A percentile compares a stretch with the other conserved stretches of the same genome.
Conservation (phyloP, 1,140 invertebrate species). For the Plutomurus gul region DNA sequence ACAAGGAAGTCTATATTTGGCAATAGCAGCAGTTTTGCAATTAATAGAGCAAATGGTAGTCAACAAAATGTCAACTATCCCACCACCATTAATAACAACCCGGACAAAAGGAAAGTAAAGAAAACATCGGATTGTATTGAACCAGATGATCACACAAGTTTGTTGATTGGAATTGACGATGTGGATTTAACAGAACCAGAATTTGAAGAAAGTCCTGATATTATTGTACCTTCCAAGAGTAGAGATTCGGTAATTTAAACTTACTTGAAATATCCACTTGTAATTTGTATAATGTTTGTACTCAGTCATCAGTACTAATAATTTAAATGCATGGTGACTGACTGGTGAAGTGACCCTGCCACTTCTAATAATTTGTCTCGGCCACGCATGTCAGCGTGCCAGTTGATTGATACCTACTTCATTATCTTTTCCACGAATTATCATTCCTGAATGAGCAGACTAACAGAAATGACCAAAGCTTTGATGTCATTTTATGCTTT, state of each 20-base stretch:
- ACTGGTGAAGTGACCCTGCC: too few relatives aligned
- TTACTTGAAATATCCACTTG: too few relatives aligned
- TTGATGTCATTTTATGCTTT: too few relatives aligned
- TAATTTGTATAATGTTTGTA: too few relatives aligned
- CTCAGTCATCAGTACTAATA: too few relatives aligned
- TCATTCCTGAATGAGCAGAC: too few relatives aligned
- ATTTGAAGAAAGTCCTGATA: neutral
- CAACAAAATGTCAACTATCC: neutral
- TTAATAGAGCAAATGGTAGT: neutral
- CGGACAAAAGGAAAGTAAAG: neutral
- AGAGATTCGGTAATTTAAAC: neutral
- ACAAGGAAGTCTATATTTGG: neutral
- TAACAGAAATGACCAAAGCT: too few relatives aligned
- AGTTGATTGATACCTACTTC: too few relatives aligned
- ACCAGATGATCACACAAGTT: constrained; percentile 10
- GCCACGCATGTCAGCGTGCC: too few relatives aligned
- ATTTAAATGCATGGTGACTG: too few relatives aligned
- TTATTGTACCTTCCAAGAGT: neutral
- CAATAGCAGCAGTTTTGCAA: neutral
- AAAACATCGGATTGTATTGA: neutral
- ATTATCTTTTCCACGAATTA: too few relatives aligned
- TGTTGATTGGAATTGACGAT: neutral
- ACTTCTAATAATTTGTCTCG: too few relatives aligned
- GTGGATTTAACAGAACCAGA: neutral
- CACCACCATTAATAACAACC: neutral